Conservation (phyloP, 2,797 vertebrate species). For the Manis crassicaudata region DNA sequence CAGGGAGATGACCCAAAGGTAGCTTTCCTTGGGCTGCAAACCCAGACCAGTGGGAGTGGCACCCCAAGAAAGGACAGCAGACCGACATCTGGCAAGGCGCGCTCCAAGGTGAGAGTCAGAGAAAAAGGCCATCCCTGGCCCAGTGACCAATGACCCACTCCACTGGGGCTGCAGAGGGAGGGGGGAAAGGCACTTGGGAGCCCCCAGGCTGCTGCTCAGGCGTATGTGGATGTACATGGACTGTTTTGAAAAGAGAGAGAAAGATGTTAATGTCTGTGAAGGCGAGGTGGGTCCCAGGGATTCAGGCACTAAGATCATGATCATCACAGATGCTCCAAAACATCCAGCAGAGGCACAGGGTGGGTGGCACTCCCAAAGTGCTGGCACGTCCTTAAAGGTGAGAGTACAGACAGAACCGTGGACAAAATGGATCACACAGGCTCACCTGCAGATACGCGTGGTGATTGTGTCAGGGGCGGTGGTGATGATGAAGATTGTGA, state of each 20-base stretch:
- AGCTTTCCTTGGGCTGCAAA: not conserved
- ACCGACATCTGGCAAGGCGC: no score
- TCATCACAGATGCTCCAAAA: not conserved
- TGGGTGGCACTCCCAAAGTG: not conserved
- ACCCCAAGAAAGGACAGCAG: not conserved
- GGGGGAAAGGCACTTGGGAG: no score
- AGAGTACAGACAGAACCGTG: no score
- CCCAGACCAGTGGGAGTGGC: not conserved
- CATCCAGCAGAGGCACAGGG: not conserved
- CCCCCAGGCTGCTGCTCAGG: not conserved
- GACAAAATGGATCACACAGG: not conserved
- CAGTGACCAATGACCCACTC: no score
- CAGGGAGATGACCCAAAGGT: not conserved
- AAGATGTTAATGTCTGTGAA: not conserved
- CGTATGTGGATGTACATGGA: not conserved
- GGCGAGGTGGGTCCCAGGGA: not conserved
- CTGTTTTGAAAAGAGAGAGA: not conserved
- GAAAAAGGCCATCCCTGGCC: not conserved
- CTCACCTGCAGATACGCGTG: not conserved
- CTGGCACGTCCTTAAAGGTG: no score
- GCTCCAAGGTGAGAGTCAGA: not conserved
- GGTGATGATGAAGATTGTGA: fast-evolving
- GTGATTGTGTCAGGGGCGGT: fast-evolving
- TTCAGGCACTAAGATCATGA: not conserved
- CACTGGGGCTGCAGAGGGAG: not conserved